Base-by-base conservation (phyloP, 2,888 invertebrate species). In the Drosophila phalerata region DNA sequence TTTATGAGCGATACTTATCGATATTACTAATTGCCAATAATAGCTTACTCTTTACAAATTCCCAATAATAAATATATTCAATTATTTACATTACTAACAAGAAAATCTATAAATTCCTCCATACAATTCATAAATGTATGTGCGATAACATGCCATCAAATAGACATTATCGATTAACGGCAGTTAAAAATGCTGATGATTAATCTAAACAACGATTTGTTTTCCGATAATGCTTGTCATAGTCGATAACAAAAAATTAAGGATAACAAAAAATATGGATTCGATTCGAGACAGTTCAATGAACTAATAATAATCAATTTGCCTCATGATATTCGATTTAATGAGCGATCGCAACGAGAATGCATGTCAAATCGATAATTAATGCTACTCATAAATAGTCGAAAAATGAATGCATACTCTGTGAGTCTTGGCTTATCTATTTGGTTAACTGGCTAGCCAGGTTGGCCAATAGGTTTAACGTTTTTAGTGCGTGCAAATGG, bases 401-500 rank as follows among this genome's bases (percentile, higher is more conserved):
- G 9, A 19, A 34, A 8, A 34, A n/a, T 19, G 19, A n/a, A 49
- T 34, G 34, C 49, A 13, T 19, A 9, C 49, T 19, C 19, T 34
- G n/a, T 13, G 19, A 49, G 34, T 34, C n/a, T 49, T 49, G 49
- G 42, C 53, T 51, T 45, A 47, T 37, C 47, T 28, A 28, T 47
- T 42, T 45, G 28, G 28, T 22, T 48, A 25, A 25, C 15, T 22
- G 51, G 22, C 19, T 34, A 37, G 17, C 13, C 22, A 17, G 48
- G n/a, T 37, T 51, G 37, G 51, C 15, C 51, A 51, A 37, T 51
- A 49, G 25, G 52, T 37, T 55, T 13, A 17, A 42, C 19, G 61
- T 60, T 42, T 70, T 77, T 58, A 68, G 63, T 65, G 79, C 53
- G 58, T 68, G 69, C 55, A 81, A 81, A 76, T 66, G 70, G 56